Evolutionary conservation across 2,888 invertebrate species (phyloP).

Genomic region (Eristalis tenax): DNA sequence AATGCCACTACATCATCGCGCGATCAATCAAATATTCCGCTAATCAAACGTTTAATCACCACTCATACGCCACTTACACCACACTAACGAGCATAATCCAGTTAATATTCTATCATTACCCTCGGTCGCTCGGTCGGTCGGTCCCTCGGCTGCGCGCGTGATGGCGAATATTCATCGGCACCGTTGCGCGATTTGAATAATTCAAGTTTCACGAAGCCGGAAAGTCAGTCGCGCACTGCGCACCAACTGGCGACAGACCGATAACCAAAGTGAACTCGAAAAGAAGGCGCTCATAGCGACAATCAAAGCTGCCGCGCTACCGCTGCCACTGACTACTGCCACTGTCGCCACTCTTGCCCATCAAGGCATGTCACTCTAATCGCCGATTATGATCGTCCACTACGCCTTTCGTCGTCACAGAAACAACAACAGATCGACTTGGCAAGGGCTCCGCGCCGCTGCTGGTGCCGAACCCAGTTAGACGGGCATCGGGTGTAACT

Average conservation of each 20-base stretch:
- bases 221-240: conserved; percentile 47
- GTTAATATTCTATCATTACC: conserved; percentile 70
- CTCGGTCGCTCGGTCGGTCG: conserved; percentile 41
- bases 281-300: conserved; percentile 36
- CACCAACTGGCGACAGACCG: conserved; percentile 7
- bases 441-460: not conserved
- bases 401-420: conserved; percentile 20
- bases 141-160: conserved; percentile 34
- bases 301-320: conserved; percentile 54
- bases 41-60: conserved; percentile 50
- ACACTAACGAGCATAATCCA: conserved; percentile 59
- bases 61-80: conserved; percentile 51
- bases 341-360: conserved; percentile 25
- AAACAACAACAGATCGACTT: not conserved
- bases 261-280: conserved; percentile 46
- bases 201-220: conserved; percentile 57
- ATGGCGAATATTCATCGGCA: conserved; percentile 63
- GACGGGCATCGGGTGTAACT: not conserved
- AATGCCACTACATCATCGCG: not conserved
- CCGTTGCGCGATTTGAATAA: conserved; percentile 66
- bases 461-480: conserved; percentile 2
- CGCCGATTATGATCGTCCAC: conserved; percentile 58
- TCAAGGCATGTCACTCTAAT: conserved; percentile 57
- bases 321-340: not conserved
- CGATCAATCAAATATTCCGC: conserved; percentile 43